Evolutionary conservation across 2,888 invertebrate genomes (phyloP).

Genomic region (Heliconius ismenius): DNA sequence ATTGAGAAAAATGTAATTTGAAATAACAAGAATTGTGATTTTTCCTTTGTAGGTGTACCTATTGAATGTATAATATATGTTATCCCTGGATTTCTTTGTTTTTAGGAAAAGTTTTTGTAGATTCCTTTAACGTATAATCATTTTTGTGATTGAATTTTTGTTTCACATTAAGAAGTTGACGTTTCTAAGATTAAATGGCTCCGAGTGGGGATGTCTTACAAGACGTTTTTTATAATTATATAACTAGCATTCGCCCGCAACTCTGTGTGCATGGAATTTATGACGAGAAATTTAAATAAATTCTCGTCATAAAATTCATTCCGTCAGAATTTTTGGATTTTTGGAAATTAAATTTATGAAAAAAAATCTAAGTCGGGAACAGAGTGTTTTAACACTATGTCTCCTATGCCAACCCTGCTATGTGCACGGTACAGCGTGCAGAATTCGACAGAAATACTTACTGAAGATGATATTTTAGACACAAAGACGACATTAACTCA

Average conservation of each 20-base stretch:
- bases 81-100: conserved; percentile 19
- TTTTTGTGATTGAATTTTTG: conserved; percentile 17
- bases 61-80: conserved; percentile 41
- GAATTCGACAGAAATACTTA: no score
- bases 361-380: no score
- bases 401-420: no score
- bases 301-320: no score
- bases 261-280: no score
- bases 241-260: no score
- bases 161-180: neutral
- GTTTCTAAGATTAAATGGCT: neutral
- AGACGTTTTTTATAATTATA: neutral
- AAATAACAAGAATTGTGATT: conserved; percentile 69
- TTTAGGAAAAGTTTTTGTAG: conserved; percentile 19
- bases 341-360: no score
- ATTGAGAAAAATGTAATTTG: conserved; percentile 70
- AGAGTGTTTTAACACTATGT: no score
- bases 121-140: conserved; percentile 19
- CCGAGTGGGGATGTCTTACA: neutral
- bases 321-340: no score
- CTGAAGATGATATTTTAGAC: neutral
- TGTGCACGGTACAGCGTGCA: no score
- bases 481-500: neutral
- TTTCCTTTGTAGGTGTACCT: conserved; percentile 43
- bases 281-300: no score